Percentiles rank a stretch among this genome's conserved stretches.
Evolutionary conservation across 2,797 vertebrate species (phyloP).

Genomic region (Ptychadena robeensis): DNA sequence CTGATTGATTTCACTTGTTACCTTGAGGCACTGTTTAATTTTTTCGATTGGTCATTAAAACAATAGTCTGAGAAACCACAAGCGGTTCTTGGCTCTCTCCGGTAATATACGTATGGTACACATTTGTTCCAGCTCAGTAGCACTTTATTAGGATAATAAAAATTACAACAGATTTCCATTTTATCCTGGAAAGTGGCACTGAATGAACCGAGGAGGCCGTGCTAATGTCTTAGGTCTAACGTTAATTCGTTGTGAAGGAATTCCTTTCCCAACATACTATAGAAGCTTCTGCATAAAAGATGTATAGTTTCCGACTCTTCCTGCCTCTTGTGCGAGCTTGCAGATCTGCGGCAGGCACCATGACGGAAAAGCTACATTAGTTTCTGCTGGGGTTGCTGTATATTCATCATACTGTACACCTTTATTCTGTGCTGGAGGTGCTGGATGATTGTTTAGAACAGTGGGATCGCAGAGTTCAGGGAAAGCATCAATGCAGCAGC

Average conservation of each 20-base stretch:
- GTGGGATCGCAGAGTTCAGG: too few species aligned
- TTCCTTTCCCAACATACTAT: not conserved
- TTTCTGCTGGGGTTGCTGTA: not conserved
- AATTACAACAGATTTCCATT: conserved; percentile 5
- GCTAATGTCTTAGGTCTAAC: not conserved
- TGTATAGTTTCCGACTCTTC: not conserved
- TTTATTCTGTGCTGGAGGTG: not conserved
- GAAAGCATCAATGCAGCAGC: too few species aligned
- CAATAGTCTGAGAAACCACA: not conserved
- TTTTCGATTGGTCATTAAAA: not conserved
- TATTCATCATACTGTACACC: not conserved
- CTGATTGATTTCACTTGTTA: conserved; percentile 1
- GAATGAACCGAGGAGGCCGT: not conserved
- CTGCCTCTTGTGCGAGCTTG: not conserved
- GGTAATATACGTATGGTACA: not conserved
- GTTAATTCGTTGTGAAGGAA: not conserved
- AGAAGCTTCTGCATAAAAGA: not conserved
- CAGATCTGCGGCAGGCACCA: not conserved
- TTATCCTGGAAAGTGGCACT: not conserved
- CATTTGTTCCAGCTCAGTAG: not conserved
- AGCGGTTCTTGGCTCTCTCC: not conserved
- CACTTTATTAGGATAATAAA: not conserved
- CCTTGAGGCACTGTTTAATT: not conserved
- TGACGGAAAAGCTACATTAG: not conserved
- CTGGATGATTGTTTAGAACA: not conserved